These are phyloP conservation scores for Scomber japonicus DNA, from an alignment of 2,113 vertebrate species.

Conservation along the genomic window DNA sequence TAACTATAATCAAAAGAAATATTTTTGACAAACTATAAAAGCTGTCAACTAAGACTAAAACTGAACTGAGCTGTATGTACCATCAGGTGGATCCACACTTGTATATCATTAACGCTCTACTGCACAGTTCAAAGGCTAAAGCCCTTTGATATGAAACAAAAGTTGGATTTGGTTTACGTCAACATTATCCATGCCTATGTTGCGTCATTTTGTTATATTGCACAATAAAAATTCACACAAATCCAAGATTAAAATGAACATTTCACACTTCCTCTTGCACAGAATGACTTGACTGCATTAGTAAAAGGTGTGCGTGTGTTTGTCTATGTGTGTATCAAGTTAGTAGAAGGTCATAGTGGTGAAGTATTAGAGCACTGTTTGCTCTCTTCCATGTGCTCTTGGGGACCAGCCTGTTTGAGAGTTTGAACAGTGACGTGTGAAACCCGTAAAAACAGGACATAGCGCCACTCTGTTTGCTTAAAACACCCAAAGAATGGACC, in stretches of 20 bases:
- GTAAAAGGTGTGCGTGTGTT: conserved; percentile 41
- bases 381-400: conserved; percentile 69
- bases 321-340: conserved; percentile 52
- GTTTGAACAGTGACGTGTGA: conserved; percentile 84
- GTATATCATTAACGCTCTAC: background rate
- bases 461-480: conserved; percentile 76
- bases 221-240: conserved; percentile 1
- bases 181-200: background rate
- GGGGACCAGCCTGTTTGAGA: conserved; percentile 70
- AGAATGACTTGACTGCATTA: background rate
- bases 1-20: background rate
- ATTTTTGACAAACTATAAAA: background rate
- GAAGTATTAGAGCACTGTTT: conserved; percentile 79
- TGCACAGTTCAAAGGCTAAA: background rate
- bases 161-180: background rate
- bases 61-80: background rate
- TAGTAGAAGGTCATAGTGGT: conserved; percentile 77
- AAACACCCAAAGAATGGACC: conserved; percentile 74
- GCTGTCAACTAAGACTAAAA: background rate
- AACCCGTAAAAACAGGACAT: conserved; percentile 83
- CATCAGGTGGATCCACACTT: conserved; percentile 16
- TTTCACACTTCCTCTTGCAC: conserved; percentile 32
- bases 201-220: background rate
- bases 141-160: background rate
- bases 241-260: conserved; percentile 10